phyloP scores from a whole-genome alignment of 2,113 vertebrate species.

The Toxotes chatareus region DNA sequence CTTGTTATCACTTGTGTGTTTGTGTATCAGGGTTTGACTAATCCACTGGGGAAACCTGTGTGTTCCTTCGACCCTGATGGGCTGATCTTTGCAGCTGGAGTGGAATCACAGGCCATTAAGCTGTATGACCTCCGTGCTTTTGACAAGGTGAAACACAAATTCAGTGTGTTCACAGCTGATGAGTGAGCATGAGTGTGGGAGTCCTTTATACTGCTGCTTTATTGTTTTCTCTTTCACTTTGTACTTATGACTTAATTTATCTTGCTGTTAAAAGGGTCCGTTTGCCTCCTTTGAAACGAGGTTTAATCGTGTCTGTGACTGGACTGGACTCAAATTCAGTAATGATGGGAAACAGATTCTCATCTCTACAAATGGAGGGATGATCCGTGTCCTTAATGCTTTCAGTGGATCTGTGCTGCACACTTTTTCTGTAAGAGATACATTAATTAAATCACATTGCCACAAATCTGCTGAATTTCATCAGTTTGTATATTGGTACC shows the following conservation, averaged over 20 bases:
- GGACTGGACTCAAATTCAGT: constrained; percentile 98
- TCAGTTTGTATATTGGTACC: neutral
- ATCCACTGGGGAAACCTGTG: constrained; percentile 95
- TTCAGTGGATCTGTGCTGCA: constrained; percentile 95
- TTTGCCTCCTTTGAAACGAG: constrained; percentile 95
- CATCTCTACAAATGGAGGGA: constrained; percentile 94
- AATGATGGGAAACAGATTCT: constrained; percentile 98
- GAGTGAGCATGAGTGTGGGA: neutral
- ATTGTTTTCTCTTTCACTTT: neutral
- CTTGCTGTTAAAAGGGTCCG: constrained; percentile 83
- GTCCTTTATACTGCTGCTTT: neutral
- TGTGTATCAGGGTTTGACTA: constrained; percentile 91
- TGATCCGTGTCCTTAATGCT: constrained; percentile 93
- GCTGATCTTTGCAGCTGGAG: constrained; percentile 97
- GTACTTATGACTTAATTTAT: neutral
- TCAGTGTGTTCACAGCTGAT: neutral
- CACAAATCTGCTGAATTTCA: neutral
- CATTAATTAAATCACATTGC: neutral
- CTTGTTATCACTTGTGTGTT: constrained; percentile 10
- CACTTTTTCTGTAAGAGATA: constrained; percentile 91
- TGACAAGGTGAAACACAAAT: constrained; percentile 90
- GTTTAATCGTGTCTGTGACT: constrained; percentile 93
- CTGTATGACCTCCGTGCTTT: constrained; percentile 97
- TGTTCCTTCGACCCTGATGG: constrained; percentile 99
- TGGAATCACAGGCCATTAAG: constrained; percentile 97